A percentile compares a stretch with the other conserved stretches of the same genome.
These are phyloP conservation scores for Halcyon leucocephala DNA, from an alignment of 2,797 vertebrate species.

Conservation along the genomic window DNA sequence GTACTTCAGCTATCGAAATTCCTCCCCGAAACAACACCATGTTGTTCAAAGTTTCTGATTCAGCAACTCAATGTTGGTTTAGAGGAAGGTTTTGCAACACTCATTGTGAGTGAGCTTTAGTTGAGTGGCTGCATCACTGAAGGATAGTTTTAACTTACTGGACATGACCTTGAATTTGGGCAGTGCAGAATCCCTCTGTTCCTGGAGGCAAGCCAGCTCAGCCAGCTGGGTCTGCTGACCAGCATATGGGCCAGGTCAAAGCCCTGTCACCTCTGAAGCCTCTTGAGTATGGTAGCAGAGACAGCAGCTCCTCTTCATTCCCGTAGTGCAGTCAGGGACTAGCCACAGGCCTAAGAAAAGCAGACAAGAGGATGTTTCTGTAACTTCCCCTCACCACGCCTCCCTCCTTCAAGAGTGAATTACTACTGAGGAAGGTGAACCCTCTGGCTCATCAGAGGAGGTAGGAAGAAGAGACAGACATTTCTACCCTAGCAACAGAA, in stretches of 20 bases:
- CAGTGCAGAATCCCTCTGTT: background rate
- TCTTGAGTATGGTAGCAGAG: background rate
- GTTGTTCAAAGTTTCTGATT: background rate
- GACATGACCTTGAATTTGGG: background rate
- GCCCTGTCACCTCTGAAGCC: background rate
- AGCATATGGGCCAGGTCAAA: background rate
- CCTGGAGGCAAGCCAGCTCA: background rate
- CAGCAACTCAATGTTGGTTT: background rate
- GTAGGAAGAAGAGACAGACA: too few species aligned
- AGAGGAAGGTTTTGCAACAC: background rate
- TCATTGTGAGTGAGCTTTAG: background rate
- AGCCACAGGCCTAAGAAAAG: background rate
- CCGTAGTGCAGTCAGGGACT: background rate
- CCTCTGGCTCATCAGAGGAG: background rate
- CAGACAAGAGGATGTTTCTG: background rate
- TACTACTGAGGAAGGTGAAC: rapidly evolving
- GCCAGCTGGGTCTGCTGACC: background rate
- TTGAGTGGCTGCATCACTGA: background rate
- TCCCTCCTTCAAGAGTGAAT: background rate
- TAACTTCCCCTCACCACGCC: background rate
- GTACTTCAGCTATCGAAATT: background rate
- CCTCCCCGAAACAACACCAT: background rate
- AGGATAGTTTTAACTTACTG: background rate
- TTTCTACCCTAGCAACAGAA: too few species aligned
- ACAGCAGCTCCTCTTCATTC: background rate